Evolutionary conservation across 2,888 invertebrate species (phyloP).

Genomic region (Polyommatus icarus): DNA sequence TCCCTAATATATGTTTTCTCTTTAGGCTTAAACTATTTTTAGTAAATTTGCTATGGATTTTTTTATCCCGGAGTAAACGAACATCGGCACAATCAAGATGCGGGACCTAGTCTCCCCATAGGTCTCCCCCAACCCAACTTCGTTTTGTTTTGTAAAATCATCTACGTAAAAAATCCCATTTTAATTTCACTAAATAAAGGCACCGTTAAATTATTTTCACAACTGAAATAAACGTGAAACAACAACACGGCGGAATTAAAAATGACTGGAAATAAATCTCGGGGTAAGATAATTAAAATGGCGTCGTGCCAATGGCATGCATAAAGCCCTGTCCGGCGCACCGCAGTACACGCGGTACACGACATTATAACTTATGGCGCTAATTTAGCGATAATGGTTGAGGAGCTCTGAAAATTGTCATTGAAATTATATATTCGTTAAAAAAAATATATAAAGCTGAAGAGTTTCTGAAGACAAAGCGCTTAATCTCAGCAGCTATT

Average conservation of each 20-base stretch:
- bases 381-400: constrained; percentile 2
- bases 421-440: background rate
- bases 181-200: background rate
- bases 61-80: too few relatives aligned
- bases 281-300: constrained; percentile 23
- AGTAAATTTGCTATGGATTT: too few relatives aligned
- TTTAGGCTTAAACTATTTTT: too few relatives aligned
- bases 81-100: too few relatives aligned
- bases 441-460: too few relatives aligned
- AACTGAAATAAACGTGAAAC: background rate
- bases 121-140: too few relatives aligned
- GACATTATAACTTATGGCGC: constrained; percentile 4
- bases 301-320: constrained; percentile 26
- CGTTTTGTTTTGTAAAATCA: too few relatives aligned
- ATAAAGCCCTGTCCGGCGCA: constrained; percentile 13
- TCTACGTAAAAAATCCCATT: background rate
- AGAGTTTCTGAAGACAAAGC: too few relatives aligned
- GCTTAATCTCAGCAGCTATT: too few relatives aligned
- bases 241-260: constrained; percentile 23
- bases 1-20: too few relatives aligned
- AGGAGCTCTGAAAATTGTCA: background rate
- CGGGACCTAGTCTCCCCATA: too few relatives aligned
- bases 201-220: background rate
- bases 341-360: constrained; percentile 6
- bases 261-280: constrained; percentile 13